Percentiles rank a stretch among this genome's conserved stretches.
Conservation (phyloP, 2,797 vertebrate species). For the Leuciscus waleckii region DNA sequence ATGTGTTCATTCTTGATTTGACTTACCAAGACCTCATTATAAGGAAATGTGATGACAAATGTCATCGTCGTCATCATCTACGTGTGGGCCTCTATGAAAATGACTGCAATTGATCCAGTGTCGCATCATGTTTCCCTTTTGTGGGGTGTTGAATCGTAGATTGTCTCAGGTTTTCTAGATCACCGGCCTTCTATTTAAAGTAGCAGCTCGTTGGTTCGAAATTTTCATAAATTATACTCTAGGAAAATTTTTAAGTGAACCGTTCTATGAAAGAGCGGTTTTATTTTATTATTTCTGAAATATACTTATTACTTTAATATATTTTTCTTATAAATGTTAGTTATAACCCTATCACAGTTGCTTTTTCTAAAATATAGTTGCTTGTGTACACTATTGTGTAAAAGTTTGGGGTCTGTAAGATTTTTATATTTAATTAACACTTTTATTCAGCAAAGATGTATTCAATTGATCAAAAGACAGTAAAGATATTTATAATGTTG, state of each 20-base stretch:
- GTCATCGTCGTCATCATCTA: neutral
- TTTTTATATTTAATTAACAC: neutral
- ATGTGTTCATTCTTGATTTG: conserved; percentile 14
- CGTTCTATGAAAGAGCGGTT: neutral
- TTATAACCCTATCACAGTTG: neutral
- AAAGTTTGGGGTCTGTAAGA: neutral
- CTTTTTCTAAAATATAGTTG: neutral
- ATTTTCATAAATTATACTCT: neutral
- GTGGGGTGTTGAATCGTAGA: neutral
- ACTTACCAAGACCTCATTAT: conserved; percentile 5
- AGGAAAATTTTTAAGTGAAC: neutral
- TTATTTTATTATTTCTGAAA: neutral
- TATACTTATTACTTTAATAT: neutral
- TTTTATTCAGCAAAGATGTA: neutral
- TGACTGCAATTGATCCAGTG: neutral
- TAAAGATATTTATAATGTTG: neutral
- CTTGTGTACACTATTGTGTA: too few relatives aligned
- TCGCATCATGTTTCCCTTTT: neutral
- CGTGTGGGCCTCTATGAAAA: neutral
- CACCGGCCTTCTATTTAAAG: neutral
- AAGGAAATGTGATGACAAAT: conserved; percentile 23
- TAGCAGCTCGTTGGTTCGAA: too few relatives aligned
- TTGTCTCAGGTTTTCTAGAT: conserved; percentile 3
- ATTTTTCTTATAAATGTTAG: neutral
- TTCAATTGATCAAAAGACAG: neutral